Percentiles rank a stretch among this genome's conserved stretches.
phyloP scores from a whole-genome alignment of 2,113 vertebrate genomes.

The Nanorana parkeri region DNA sequence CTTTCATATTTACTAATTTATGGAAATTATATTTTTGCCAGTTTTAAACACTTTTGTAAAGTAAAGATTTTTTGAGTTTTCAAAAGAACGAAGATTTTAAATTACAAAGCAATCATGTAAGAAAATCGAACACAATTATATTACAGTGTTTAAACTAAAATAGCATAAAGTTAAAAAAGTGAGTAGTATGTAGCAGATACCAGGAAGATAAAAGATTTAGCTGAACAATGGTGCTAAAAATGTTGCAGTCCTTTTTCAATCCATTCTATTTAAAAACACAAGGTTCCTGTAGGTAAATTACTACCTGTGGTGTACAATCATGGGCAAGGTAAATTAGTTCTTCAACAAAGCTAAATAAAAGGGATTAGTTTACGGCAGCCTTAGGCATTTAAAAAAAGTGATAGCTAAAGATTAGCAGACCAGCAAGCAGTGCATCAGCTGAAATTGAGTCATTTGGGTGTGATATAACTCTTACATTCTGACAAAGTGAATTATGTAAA shows the following conservation, averaged over 20 bases:
- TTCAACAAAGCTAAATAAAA: conserved; percentile 49
- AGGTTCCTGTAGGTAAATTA: conserved; percentile 33
- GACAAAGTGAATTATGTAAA: conserved; percentile 45
- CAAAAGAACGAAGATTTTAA: too few species aligned
- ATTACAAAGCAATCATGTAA: too few species aligned
- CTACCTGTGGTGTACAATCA: conserved; percentile 36
- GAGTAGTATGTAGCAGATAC: too few species aligned
- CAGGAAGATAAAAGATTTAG: not conserved
- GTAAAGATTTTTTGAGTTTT: too few species aligned
- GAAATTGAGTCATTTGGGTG: conserved; percentile 43
- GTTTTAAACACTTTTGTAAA: too few species aligned
- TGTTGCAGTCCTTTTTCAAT: not conserved
- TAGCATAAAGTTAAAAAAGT: too few species aligned
- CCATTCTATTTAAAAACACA: conserved; percentile 36
- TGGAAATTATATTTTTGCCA: too few species aligned
- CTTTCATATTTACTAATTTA: too few species aligned
- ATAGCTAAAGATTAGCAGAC: conserved; percentile 47
- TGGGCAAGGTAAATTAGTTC: conserved; percentile 42
- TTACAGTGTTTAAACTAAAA: not conserved
- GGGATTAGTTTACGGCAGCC: conserved; percentile 25
- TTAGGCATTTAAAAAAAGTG: conserved; percentile 31
- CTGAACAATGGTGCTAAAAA: conserved; percentile 12
- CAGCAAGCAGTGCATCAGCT: conserved; percentile 33
- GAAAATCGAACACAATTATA: too few species aligned
- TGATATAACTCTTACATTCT: conserved; percentile 23